Conservation (phyloP, 2,113 vertebrate species). For the Protobothrops mucrosquamatus region DNA sequence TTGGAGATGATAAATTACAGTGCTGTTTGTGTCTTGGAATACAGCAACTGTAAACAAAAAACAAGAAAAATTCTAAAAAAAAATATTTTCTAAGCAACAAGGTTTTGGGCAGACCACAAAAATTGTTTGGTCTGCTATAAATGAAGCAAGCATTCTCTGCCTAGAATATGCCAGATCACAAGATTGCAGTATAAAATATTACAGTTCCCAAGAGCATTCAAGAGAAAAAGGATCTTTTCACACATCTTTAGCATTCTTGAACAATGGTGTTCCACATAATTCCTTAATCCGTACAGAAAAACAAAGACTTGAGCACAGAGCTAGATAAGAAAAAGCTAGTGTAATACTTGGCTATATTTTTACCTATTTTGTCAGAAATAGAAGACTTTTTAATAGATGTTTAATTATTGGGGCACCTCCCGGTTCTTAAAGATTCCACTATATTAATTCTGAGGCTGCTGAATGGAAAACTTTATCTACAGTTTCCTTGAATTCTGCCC, state of each 20-base stretch:
- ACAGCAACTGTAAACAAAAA: background rate
- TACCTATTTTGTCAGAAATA: background rate
- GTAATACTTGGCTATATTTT: background rate
- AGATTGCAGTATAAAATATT: background rate
- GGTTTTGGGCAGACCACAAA: background rate
- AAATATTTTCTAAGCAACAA: background rate
- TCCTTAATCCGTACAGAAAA: background rate
- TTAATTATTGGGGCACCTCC: background rate
- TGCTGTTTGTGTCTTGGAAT: background rate
- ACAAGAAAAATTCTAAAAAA: background rate
- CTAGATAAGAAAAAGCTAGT: background rate
- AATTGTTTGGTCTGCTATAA: background rate
- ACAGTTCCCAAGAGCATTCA: background rate
- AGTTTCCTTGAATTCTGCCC: background rate
- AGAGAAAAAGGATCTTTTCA: background rate
- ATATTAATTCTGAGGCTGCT: background rate
- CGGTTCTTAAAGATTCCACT: background rate
- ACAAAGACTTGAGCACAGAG: background rate
- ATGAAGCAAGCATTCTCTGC: background rate
- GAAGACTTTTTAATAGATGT: background rate
- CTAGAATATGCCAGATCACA: background rate
- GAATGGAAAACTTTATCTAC: background rate
- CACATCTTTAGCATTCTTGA: background rate
- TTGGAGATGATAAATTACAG: background rate
- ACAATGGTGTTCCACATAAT: background rate